Evolutionary conservation across 2,797 vertebrate genomes (phyloP), one percentile per base, ranked within the genome.

Genomic region (Hypotaenidia philippensis): DNA sequence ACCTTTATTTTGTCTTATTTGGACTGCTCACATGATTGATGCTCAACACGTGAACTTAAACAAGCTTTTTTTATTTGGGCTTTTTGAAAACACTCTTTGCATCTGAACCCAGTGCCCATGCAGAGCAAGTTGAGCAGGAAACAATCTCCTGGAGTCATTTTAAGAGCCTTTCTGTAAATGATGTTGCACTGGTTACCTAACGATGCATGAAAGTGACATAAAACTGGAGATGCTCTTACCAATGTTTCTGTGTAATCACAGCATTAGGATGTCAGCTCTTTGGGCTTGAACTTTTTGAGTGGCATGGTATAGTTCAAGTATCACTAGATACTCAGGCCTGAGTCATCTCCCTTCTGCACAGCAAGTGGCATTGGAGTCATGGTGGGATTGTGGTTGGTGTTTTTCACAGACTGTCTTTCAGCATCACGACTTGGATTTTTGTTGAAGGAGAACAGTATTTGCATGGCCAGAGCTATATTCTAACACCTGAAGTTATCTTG

Each of bases 121-220:
- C 72, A 78, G 85, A 94, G 52, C 0, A 0, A 84, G 55, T 36
- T 36, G 65, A 95, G 77, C 38, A 89, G 80, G 56, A 82, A 93
- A 72, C 34, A 63, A 66, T 87, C 90, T 95, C 59, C 88, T 63
- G 74, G 80, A 91, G 77, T 84, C 36, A 87, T 91, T 93, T 93
- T 82, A 89, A 91, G 57, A 93, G 34, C 59, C 61, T 89, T 91
- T 63, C 74, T 79, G 61, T 82, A 91, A 96, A 74, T 47, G 31
- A 44, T 63, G 66, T 82, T 93, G 74, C 44, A 79, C 86, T 91
- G 84, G 63, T 90, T 94, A 91, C 72, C 63, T 89, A 94, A 93
- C 14, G 4, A 80, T 70, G 55, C 94, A 79, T 82, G 72, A 93
- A 88, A 95, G 38, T 0, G 0, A 63, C 83, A 90, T 82, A 90